Evolutionary conservation across 2,113 vertebrate genomes (phyloP).

Genomic region (Calypte anna): DNA sequence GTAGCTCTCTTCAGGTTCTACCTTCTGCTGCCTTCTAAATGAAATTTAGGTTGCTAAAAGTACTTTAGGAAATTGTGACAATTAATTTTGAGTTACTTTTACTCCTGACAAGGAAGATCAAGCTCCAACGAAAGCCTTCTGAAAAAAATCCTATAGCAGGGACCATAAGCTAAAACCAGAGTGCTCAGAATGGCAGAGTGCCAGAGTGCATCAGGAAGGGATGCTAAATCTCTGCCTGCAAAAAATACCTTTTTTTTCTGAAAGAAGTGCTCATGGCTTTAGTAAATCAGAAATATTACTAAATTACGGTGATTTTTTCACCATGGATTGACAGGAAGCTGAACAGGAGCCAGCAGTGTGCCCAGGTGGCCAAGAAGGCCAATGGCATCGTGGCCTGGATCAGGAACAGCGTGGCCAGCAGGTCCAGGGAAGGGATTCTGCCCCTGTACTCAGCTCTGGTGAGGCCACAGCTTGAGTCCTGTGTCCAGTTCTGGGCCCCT

Average conservation of each 20-base stretch:
- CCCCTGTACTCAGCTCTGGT: too few relatives aligned
- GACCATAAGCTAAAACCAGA: fast-evolving
- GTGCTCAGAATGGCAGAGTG: background rate
- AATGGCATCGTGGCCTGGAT: too few relatives aligned
- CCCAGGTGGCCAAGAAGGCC: too few relatives aligned
- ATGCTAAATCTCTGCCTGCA: too few relatives aligned
- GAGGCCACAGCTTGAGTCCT: too few relatives aligned
- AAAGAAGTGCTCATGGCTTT: background rate
- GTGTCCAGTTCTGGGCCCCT: too few relatives aligned
- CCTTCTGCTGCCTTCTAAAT: background rate
- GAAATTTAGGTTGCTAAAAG: background rate
- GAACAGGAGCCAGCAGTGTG: too few relatives aligned
- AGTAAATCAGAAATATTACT: background rate
- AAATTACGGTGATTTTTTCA: background rate
- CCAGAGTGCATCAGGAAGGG: background rate
- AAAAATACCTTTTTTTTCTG: background rate
- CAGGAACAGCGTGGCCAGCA: too few relatives aligned
- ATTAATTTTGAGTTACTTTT: background rate
- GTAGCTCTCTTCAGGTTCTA: background rate
- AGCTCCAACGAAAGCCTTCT: background rate
- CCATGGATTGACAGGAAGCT: too few relatives aligned
- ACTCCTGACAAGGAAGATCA: background rate
- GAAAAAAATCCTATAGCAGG: background rate
- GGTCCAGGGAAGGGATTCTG: too few relatives aligned
- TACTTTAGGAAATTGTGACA: background rate